Conservation (phyloP, 2,113 vertebrate genomes). For the Daboia siamensis region DNA sequence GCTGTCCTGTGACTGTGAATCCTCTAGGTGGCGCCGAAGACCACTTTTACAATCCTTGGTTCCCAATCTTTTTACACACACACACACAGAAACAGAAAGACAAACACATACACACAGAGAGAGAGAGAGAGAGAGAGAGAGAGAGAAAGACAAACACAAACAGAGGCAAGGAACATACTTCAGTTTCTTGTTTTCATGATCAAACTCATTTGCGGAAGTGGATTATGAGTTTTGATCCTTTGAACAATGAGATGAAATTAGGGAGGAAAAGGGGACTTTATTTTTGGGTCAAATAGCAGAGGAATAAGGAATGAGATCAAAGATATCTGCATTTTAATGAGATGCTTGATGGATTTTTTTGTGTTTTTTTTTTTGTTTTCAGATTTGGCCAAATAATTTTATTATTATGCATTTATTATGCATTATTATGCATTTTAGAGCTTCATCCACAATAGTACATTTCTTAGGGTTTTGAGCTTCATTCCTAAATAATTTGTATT, state of each 20-base stretch:
- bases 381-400: slow-evolving; percentile 29
- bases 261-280: slow-evolving; percentile 23
- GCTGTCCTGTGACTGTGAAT: not conserved
- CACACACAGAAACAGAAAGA: too few relatives aligned
- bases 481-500: slow-evolving; percentile 8
- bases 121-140: too few relatives aligned
- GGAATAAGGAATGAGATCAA: slow-evolving; percentile 40
- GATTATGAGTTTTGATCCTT: slow-evolving; percentile 47
- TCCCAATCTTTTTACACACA: not conserved
- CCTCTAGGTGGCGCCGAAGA: slow-evolving; percentile 80
- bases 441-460: not conserved
- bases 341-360: slow-evolving; percentile 30
- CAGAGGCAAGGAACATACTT: not conserved
- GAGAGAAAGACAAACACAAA: not conserved
- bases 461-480: not conserved
- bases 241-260: slow-evolving; percentile 56
- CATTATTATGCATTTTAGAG: not conserved
- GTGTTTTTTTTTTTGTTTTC: not conserved
- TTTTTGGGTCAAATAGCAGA: slow-evolving; percentile 23
- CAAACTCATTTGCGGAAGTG: not conserved
- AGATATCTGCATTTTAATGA: slow-evolving; percentile 46
- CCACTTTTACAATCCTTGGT: slow-evolving; percentile 62
- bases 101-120: too few relatives aligned
- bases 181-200: not conserved
- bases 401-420: too few relatives aligned